phyloP scores from a whole-genome alignment of 2,113 vertebrate genomes.

The Sceloporus tristichus region DNA sequence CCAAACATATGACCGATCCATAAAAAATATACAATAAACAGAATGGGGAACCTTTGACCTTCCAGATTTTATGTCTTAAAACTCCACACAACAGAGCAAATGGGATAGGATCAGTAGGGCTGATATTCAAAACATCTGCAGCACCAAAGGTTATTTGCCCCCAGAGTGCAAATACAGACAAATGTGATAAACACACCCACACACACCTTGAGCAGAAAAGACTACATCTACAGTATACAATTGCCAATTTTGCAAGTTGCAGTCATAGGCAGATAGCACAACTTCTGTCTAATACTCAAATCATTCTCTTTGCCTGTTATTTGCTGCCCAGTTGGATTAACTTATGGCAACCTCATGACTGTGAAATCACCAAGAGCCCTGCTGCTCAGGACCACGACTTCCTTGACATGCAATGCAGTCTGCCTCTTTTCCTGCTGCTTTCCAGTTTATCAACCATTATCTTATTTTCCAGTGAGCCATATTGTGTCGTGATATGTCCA shows the following conservation, averaged over 20 bases:
- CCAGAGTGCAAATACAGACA: neutral
- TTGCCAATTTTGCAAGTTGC: neutral
- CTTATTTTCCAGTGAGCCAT: no score
- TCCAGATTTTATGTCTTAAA: neutral
- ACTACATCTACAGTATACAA: neutral
- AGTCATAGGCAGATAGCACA: neutral
- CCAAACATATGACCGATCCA: neutral
- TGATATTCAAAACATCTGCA: neutral
- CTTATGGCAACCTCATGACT: no score
- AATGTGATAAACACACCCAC: neutral
- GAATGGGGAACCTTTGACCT: neutral
- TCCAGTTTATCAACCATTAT: no score
- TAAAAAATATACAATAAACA: neutral
- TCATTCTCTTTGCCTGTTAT: neutral
- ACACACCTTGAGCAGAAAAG: neutral
- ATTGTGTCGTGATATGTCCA: no score
- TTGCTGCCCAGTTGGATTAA: no score
- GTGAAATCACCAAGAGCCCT: no score
- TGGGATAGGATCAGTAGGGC: neutral
- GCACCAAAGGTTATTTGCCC: neutral
- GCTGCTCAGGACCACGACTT: no score
- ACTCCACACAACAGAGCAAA: neutral
- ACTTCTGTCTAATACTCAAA: neutral
- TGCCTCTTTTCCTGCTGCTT: no score
- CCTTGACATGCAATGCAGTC: no score